Evolutionary conservation across 2,888 invertebrate species (phyloP).

Genomic region (Drosophila kanekoi): DNA sequence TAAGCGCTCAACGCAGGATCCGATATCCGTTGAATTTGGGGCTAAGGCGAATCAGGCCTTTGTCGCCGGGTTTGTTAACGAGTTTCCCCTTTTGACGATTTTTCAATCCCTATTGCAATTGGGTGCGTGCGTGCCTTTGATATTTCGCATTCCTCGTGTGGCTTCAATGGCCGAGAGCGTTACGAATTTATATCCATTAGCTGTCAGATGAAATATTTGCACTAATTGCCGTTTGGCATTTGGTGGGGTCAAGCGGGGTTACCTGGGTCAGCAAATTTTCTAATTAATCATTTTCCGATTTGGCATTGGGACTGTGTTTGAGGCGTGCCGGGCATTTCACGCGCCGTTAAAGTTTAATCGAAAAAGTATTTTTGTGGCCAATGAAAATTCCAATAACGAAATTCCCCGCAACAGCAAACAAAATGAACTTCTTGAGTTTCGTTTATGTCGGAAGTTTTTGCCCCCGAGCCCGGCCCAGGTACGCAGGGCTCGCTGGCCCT

Average conservation of each 20-base stretch:
- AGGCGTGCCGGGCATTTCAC: conserved; percentile 58
- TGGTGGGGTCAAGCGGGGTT: conserved; percentile 33
- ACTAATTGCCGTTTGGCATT: conserved; percentile 69
- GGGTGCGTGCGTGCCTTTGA: conserved; percentile 33
- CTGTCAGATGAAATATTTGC: conserved; percentile 62
- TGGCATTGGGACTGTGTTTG: conserved; percentile 46
- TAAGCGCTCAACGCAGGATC: conserved; percentile 4
- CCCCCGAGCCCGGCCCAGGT: too few species aligned
- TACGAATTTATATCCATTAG: conserved; percentile 72
- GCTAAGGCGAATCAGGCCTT: conserved; percentile 4
- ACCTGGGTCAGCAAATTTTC: conserved; percentile 35
- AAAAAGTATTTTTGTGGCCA: conserved; percentile 77
- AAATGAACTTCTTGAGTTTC: conserved; percentile 49
- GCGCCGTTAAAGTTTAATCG: conserved; percentile 79
- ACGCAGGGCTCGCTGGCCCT: too few species aligned
- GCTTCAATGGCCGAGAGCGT: conserved; percentile 6
- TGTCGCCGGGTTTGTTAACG: conserved; percentile 25
- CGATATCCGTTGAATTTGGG: neutral
- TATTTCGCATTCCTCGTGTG: conserved; percentile 19
- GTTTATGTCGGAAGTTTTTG: conserved; percentile 48
- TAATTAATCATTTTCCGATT: conserved; percentile 77
- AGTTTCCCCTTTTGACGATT: conserved; percentile 15
- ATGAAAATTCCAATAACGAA: conserved; percentile 77
- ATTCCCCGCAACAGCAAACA: conserved; percentile 44
- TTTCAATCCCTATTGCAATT: conserved; percentile 8